Conservation (phyloP, 53 echinoderm and acorn worm genomes). For the Arbacia lixula region DNA sequence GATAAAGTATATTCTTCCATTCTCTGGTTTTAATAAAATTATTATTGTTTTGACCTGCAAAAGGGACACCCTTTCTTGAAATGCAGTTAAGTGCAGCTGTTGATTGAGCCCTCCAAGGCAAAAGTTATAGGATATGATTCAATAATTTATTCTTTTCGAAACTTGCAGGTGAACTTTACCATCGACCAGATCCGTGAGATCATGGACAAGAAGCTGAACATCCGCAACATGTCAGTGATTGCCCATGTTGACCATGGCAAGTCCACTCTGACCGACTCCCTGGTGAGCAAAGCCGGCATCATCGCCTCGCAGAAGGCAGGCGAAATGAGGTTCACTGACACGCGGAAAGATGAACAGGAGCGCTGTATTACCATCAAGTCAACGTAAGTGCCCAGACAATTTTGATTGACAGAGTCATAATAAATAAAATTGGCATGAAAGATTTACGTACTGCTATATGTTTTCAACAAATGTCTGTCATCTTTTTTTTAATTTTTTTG, state of each 20-base stretch:
- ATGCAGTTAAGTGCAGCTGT: background rate
- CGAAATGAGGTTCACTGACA: constrained; percentile 93
- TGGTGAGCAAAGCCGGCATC: constrained; percentile 96
- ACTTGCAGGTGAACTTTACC: constrained; percentile 92
- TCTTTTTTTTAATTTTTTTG: too few relatives aligned
- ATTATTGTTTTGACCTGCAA: too few relatives aligned
- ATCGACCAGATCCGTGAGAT: constrained; percentile 95
- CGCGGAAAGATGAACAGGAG: constrained; percentile 94
- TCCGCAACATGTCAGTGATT: constrained; percentile 98
- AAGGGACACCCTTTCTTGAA: too few relatives aligned
- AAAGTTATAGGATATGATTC: background rate
- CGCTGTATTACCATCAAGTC: constrained; percentile 99
- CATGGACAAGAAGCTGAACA: constrained; percentile 97
- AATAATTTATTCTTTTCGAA: background rate
- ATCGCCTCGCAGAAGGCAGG: constrained; percentile 83
- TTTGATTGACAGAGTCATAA: too few relatives aligned
- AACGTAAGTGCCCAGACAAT: constrained; percentile 86
- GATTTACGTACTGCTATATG: too few relatives aligned
- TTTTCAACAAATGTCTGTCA: too few relatives aligned
- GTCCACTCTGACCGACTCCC: constrained; percentile 93
- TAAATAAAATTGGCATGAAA: too few relatives aligned
- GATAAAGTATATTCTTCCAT: too few relatives aligned
- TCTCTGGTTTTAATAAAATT: too few relatives aligned
- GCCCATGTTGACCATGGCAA: constrained; percentile 99
- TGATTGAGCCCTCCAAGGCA: background rate